phyloP scores from a whole-genome alignment of 2,113 vertebrate genomes.

The Sorex fumeus region DNA sequence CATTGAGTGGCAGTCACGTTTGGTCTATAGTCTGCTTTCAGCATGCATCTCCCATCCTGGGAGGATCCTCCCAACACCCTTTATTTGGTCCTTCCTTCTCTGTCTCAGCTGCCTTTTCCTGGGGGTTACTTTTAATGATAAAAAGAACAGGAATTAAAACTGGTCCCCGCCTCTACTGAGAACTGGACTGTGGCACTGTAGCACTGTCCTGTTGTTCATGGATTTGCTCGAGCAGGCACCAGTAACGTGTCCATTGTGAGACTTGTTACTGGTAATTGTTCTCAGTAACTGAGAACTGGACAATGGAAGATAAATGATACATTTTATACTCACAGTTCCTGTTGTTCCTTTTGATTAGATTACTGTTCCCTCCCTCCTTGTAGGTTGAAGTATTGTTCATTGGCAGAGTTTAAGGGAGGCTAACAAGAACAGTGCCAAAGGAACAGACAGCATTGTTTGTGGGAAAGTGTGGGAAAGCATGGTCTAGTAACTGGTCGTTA shows the following conservation, averaged over 20 bases:
- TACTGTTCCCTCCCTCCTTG: slow-evolving; percentile 64
- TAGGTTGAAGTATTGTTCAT: slow-evolving; percentile 84
- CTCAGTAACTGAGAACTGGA: slow-evolving; percentile 52
- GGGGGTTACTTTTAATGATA: slow-evolving; percentile 81
- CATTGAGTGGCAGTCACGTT: too few relatives aligned
- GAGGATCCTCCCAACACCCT: too few relatives aligned
- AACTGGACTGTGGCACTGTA: too few relatives aligned
- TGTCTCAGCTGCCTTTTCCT: too few relatives aligned
- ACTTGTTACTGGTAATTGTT: too few relatives aligned
- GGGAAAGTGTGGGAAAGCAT: slow-evolving; percentile 58
- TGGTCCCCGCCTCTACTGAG: slow-evolving; percentile 77
- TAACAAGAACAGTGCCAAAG: slow-evolving; percentile 66
- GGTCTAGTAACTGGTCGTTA: slow-evolving; percentile 29
- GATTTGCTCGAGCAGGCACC: too few relatives aligned
- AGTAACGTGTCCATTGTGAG: too few relatives aligned
- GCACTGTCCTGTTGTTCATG: too few relatives aligned
- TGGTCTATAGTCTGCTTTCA: too few relatives aligned
- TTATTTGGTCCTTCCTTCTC: too few relatives aligned
- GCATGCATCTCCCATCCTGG: too few relatives aligned
- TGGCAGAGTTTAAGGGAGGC: slow-evolving; percentile 68
- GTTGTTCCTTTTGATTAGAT: slow-evolving; percentile 51
- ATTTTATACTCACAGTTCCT: slow-evolving; percentile 73
- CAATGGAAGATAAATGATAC: slow-evolving; percentile 70
- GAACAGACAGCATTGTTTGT: slow-evolving; percentile 65
- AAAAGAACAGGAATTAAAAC: slow-evolving; percentile 72